These are phyloP conservation scores for Pomacea maculata DNA, from an alignment of 1,140 invertebrate species.

Conservation along the genomic window DNA sequence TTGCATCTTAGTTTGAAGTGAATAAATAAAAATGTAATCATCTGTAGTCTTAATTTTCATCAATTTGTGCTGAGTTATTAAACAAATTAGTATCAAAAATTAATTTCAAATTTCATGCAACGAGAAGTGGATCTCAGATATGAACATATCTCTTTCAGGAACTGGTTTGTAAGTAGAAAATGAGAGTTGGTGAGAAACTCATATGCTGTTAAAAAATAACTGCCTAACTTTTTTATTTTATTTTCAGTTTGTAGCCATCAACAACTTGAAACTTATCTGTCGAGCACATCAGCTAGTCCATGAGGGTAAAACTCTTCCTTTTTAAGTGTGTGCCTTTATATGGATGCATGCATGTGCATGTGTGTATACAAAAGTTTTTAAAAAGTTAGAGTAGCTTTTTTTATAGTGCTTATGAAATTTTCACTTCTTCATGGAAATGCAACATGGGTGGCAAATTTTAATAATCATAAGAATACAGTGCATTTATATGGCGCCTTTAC, in stretches of 20 bases:
- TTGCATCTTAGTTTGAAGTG: neutral
- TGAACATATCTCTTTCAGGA: no score
- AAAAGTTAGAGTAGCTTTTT: neutral
- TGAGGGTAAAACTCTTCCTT: conserved; percentile 73
- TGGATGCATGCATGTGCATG: neutral
- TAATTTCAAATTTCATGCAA: no score
- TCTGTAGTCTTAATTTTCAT: neutral
- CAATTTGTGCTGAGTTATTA: no score
- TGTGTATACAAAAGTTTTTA: neutral
- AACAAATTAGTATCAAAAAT: no score
- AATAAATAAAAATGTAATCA: neutral
- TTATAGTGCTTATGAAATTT: no score
- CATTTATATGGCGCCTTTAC: no score
- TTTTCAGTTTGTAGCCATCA: conserved; percentile 93
- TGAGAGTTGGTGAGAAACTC: neutral
- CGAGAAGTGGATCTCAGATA: no score
- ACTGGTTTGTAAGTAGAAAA: neutral
- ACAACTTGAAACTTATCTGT: conserved; percentile 99
- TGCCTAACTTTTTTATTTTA: conserved; percentile 74
- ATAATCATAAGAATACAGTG: no score
- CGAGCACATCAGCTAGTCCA: conserved; percentile 99
- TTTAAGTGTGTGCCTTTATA: neutral
- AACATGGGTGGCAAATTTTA: no score
- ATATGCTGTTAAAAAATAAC: neutral
- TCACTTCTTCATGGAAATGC: no score